Conservation (phyloP, 2,888 invertebrate genomes). For the Lithosia quadra region DNA sequence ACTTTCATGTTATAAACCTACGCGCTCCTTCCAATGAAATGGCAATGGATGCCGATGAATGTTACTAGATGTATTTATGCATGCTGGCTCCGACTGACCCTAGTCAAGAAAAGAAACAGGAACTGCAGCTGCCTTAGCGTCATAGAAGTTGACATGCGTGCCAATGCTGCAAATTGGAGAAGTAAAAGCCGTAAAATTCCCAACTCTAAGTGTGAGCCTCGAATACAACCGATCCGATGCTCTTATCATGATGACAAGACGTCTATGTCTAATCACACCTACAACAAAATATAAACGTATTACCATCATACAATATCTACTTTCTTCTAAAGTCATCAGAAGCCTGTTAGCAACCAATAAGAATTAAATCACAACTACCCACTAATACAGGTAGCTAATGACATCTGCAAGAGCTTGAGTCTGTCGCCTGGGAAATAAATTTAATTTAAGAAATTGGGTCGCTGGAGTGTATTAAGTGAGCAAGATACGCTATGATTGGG, state of each 20-base stretch:
- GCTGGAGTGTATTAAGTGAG: constrained; percentile 53
- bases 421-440: constrained; percentile 67
- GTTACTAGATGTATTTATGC: too few species aligned
- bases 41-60: too few species aligned
- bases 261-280: background rate
- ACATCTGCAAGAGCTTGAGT: constrained; percentile 50
- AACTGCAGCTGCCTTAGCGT: too few species aligned
- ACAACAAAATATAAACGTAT: background rate
- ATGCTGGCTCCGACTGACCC: too few species aligned
- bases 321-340: background rate
- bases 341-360: constrained; percentile 10
- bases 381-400: constrained; percentile 55
- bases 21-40: too few species aligned
- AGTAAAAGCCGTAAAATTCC: too few species aligned
- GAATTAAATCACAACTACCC: constrained; percentile 27
- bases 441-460: constrained; percentile 80
- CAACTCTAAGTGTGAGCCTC: too few species aligned
- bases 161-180: too few species aligned
- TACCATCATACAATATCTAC: background rate
- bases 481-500: constrained; percentile 61
- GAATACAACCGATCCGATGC: too few species aligned
- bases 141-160: too few species aligned
- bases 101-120: too few species aligned
- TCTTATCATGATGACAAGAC: background rate
- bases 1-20: too few species aligned